phyloP scores from a whole-genome alignment of 2,888 invertebrate genomes.

The Ommatoiulus sabulosus region DNA sequence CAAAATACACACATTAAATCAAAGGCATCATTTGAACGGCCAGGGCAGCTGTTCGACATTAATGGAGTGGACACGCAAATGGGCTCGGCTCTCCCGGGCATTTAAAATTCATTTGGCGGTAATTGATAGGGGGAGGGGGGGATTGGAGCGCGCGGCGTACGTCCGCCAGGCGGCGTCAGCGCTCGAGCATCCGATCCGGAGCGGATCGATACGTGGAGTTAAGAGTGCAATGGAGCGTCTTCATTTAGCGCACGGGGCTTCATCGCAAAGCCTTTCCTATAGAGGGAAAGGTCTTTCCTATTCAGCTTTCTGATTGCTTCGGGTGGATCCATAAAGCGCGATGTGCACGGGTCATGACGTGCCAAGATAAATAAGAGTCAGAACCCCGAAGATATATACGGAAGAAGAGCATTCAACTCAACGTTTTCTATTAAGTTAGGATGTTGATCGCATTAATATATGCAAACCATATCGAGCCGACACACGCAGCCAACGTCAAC shows the following conservation, averaged over 20 bases:
- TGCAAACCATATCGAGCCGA: conserved; percentile 11
- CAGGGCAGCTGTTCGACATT: conserved; percentile 43
- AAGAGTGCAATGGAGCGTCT: conserved; percentile 38
- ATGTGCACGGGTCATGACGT: conserved; percentile 48
- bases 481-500: not conserved
- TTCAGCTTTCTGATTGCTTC: conserved; percentile 46
- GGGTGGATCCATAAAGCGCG: conserved; percentile 47
- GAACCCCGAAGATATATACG: conserved; percentile 35
- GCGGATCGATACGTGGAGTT: not conserved
- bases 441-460: conserved; percentile 41
- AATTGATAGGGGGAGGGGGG: not conserved
- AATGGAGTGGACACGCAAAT: conserved; percentile 48
- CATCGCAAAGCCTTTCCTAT: conserved; percentile 38
- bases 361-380: conserved; percentile 45
- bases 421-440: conserved; percentile 45
- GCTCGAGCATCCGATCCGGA: not conserved
- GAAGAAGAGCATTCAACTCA: conserved; percentile 19
- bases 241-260: conserved; percentile 32
- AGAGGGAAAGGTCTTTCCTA: conserved; percentile 47
- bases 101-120: conserved; percentile 38
- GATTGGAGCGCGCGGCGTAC: not conserved
- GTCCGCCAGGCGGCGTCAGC: not conserved
- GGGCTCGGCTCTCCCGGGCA: conserved; percentile 41
- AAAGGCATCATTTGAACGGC: conserved; percentile 42
- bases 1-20: conserved; percentile 45